Conservation (phyloP, 2,113 vertebrate species). For the Elaphurus davidianus region DNA sequence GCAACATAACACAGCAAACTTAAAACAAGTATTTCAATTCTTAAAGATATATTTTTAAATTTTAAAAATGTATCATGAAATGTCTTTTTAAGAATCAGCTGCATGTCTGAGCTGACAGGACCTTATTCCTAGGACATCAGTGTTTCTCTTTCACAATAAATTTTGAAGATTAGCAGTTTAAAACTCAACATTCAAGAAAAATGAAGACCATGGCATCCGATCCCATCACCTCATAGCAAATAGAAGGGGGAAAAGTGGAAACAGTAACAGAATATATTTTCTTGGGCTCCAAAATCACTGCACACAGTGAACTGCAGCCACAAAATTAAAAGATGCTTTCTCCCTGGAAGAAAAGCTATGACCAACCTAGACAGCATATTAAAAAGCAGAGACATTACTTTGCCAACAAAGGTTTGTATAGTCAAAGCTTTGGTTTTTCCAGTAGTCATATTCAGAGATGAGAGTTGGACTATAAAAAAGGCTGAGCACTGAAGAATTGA, state of each 20-base stretch:
- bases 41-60: background rate
- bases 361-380: background rate
- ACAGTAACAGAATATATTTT: background rate
- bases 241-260: background rate
- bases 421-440: background rate
- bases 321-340: background rate
- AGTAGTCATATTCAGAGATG: background rate
- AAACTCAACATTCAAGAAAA: background rate
- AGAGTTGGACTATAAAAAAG: background rate
- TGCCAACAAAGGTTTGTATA: background rate
- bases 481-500: background rate
- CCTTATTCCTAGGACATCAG: background rate
- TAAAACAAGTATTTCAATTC: background rate
- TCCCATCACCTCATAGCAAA: background rate
- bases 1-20: background rate
- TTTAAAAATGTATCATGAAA: background rate
- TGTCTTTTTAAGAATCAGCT: background rate
- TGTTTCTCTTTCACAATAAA: background rate
- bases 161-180: background rate
- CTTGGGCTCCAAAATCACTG: background rate
- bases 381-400: background rate
- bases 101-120: background rate
- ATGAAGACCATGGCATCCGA: background rate
- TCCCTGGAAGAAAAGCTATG: background rate
- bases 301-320: background rate